Evolutionary conservation across 2,888 invertebrate genomes (phyloP).

Genomic region (Hirtodrosophila histrioides): DNA sequence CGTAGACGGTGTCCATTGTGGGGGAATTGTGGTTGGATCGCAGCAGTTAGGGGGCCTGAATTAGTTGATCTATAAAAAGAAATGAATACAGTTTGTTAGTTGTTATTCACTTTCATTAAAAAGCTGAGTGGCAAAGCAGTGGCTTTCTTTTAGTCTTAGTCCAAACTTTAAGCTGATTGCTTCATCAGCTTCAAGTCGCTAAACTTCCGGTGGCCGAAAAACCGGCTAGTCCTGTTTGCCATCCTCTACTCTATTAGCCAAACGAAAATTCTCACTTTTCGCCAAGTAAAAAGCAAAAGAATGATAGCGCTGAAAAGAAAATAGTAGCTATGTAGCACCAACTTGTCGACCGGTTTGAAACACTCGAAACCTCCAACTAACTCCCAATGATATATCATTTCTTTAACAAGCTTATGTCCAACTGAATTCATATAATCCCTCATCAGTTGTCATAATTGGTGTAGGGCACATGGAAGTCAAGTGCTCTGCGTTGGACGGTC

Average conservation of each 20-base stretch:
- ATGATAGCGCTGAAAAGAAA: conserved; percentile 42
- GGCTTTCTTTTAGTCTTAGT: conserved; percentile 53
- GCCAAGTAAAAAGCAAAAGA: conserved; percentile 43
- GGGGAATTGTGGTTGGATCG: neutral
- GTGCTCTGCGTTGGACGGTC: conserved; percentile 33
- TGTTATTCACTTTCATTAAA: conserved; percentile 60
- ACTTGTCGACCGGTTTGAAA: conserved; percentile 45
- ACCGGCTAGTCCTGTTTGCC: conserved; percentile 75
- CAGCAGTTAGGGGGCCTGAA: conserved; percentile 1
- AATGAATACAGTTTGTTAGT: conserved; percentile 1
- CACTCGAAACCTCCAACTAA: conserved; percentile 2
- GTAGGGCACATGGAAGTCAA: conserved; percentile 27
- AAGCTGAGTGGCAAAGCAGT: conserved; percentile 11
- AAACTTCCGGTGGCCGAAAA: conserved; percentile 51
- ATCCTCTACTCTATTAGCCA: conserved; percentile 30
- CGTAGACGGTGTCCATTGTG: conserved; percentile 84
- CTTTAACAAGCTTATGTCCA: conserved; percentile 13
- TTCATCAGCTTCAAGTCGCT: conserved; percentile 36
- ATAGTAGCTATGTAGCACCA: conserved; percentile 41
- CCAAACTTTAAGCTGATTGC: conserved; percentile 43
- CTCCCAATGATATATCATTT: conserved; percentile 18
- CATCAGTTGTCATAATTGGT: conserved; percentile 28
- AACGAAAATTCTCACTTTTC: conserved; percentile 79
- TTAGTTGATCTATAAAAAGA: conserved; percentile 34
- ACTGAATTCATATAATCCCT: conserved; percentile 13